These are phyloP conservation scores for Liopterus haemorrhoidalis DNA, from an alignment of 2,888 invertebrate species.

Conservation along the genomic window DNA sequence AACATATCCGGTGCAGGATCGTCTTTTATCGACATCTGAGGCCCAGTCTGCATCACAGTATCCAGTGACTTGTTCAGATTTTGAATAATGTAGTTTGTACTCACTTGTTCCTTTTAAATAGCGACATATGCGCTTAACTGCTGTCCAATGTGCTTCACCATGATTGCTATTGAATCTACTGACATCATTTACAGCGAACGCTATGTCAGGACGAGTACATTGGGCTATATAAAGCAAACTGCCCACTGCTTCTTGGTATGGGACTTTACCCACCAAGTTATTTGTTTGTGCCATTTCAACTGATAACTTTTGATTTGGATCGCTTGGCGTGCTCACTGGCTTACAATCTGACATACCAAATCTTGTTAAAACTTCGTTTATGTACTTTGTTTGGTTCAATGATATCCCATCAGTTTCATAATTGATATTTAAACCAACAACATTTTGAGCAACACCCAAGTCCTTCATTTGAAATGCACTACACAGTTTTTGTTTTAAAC, in stretches of 20 bases:
- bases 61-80: conserved; percentile 2
- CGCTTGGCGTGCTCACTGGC: conserved; percentile 23
- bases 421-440: conserved; percentile 23
- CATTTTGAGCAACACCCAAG: conserved; percentile 6
- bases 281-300: conserved; percentile 13
- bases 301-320: conserved; percentile 25
- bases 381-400: conserved; percentile 21
- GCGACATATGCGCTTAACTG: conserved; percentile 20
- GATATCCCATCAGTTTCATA: conserved; percentile 21
- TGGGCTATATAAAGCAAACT: too few species aligned
- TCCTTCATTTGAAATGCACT: conserved; percentile 11
- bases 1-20: conserved; percentile 17
- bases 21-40: conserved; percentile 12
- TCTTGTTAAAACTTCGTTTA: conserved; percentile 23
- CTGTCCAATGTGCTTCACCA: conserved; percentile 20
- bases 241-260: conserved; percentile 30
- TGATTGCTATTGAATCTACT: conserved; percentile 25
- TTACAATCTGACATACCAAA: conserved; percentile 27
- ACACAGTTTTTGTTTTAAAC: conserved; percentile 10
- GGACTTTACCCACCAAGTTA: conserved; percentile 17
- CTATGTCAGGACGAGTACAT: conserved; percentile 29
- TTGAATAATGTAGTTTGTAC: conserved; percentile 6
- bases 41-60: conserved; percentile 17
- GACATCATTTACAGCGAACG: conserved; percentile 28
- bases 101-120: conserved; percentile 20